phyloP scores from a whole-genome alignment of 1,140 invertebrate species.

The Drosophila pandora region DNA sequence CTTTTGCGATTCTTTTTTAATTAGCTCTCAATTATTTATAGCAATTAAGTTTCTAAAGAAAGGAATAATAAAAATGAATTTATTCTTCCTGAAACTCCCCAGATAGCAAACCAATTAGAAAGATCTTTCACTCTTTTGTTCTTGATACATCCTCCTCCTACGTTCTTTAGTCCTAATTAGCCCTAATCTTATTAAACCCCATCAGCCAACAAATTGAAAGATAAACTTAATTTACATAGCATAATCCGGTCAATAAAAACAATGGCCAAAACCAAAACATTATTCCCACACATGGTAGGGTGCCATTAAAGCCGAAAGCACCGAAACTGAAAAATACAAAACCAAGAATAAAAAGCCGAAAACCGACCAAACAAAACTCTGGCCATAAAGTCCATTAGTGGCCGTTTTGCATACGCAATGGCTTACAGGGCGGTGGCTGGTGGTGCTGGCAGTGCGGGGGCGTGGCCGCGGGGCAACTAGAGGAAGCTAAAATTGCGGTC shows the following conservation, averaged over 20 bases:
- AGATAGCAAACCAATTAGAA: slow-evolving; percentile 15
- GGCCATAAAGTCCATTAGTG: slow-evolving; percentile 69
- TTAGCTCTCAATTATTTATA: background rate
- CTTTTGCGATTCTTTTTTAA: background rate
- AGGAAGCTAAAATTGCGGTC: slow-evolving; percentile 60
- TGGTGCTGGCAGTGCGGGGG: background rate
- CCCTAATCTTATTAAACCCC: slow-evolving; percentile 23
- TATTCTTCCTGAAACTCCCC: background rate
- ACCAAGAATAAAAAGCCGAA: slow-evolving; percentile 37
- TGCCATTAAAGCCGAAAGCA: slow-evolving; percentile 38
- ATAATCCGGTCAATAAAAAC: slow-evolving; percentile 39
- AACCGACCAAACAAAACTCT: slow-evolving; percentile 47
- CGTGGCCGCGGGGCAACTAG: slow-evolving; percentile 14
- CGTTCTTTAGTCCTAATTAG: slow-evolving; percentile 13
- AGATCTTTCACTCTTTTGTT: background rate
- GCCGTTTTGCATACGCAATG: slow-evolving; percentile 64
- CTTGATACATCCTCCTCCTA: slow-evolving; percentile 6
- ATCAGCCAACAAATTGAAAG: slow-evolving; percentile 38
- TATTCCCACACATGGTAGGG: slow-evolving; percentile 17
- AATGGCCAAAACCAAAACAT: slow-evolving; percentile 6
- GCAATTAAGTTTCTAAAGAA: background rate
- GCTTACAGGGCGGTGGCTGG: too few species aligned
- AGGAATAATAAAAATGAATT: too few species aligned
- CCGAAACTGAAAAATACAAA: slow-evolving; percentile 8
- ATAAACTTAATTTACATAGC: slow-evolving; percentile 41